Evolutionary conservation across 2,113 vertebrate species (phyloP).

Genomic region (Aptenodytes patagonicus): DNA sequence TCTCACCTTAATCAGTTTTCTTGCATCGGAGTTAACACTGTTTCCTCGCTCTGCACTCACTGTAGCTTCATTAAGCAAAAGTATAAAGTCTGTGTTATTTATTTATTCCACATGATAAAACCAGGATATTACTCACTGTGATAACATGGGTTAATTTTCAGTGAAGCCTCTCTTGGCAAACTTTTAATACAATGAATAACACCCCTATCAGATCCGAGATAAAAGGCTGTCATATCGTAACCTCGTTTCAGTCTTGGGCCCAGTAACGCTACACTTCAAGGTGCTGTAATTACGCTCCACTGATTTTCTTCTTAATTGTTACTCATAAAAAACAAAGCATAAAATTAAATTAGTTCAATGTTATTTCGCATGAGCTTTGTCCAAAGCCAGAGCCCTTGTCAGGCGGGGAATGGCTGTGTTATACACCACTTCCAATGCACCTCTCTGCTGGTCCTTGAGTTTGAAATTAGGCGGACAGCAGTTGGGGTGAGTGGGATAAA

Average conservation of each 20-base stretch:
- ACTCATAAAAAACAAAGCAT: conserved; percentile 48
- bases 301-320: conserved; percentile 41
- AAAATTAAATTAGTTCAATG: conserved; percentile 46
- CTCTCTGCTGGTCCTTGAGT: background rate
- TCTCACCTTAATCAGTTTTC: background rate
- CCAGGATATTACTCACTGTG: conserved; percentile 62
- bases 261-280: background rate
- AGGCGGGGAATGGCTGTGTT: background rate
- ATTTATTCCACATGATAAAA: conserved; percentile 65
- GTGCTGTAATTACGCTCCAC: conserved; percentile 7
- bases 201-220: conserved; percentile 47
- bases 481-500: background rate
- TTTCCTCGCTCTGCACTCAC: conserved; percentile 4
- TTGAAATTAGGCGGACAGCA: too few relatives aligned
- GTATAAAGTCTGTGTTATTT: conserved; percentile 23
- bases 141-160: conserved; percentile 39
- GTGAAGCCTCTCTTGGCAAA: conserved; percentile 60
- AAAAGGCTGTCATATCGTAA: conserved; percentile 41
- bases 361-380: background rate
- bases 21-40: background rate
- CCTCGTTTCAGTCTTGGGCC: background rate
- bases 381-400: fast-evolving
- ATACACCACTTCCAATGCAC: background rate
- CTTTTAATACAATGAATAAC: conserved; percentile 17
- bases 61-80: conserved; percentile 52